Base-by-base conservation (phyloP, 2,888 invertebrate species). In the Arge pagana region DNA sequence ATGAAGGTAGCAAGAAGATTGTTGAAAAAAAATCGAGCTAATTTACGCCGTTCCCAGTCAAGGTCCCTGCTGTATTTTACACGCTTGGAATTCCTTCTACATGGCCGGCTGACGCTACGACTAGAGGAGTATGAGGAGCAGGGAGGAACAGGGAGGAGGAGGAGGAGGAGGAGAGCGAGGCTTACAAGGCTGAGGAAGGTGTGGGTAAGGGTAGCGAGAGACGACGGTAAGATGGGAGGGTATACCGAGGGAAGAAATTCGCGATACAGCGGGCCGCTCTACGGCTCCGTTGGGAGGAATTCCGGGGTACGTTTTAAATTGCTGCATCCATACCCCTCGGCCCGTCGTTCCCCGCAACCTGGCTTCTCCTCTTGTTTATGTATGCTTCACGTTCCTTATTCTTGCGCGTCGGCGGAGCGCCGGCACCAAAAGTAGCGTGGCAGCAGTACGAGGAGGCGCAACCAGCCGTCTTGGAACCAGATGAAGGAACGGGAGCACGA, bases 231-330 rank as follows among this genome's bases (percentile, higher is more conserved):
- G 43, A 48, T 23, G 54, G 48, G 43, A n/a, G n/a, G n/a, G n/a
- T n/a, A n/a, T n/a, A n/a, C 52, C 57, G 58, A 43, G 63, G 64
- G 68, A 65, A 65, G 68, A 73, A 75, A 76, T 76, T 74, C 71
- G 74, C 73, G 74, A 76, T 74, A 71, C 62, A 70, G 72, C 75
- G 73, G 72, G 75, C 72, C 68, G 74, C 67, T 73, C 70, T 75
- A 76, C 74, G 74, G 72, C 75, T 65, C 76, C 75, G 64, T 48
- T 71, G 76, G 76, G 76, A 76, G 73, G 74, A 74, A 76, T 76
- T 76, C 76, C 74, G 72, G 75, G 75, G 74, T 76, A 76, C 76
- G 76, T 76, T 76, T 76, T 76, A 76, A 76, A 76, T 76, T 76
- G 76, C 76, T 72, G 75, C 76, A 76, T 74, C 74, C 76, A 73